These are phyloP conservation scores for Apamea monoglypha DNA, from an alignment of 2,888 invertebrate species.

Conservation along the genomic window DNA sequence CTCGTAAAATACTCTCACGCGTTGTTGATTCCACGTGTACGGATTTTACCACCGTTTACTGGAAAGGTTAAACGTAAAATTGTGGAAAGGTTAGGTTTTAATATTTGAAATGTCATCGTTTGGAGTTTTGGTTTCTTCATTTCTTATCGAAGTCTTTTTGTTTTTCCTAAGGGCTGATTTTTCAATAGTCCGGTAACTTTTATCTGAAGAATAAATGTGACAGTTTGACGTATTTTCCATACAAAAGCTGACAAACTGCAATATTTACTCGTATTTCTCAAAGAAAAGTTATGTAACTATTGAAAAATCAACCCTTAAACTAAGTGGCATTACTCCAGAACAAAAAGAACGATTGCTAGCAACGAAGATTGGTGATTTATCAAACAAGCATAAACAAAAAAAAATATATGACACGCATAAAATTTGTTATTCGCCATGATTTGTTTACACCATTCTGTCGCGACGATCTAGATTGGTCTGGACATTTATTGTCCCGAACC, in stretches of 20 bases:
- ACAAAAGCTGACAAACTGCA: neutral
- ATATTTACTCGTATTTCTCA: neutral
- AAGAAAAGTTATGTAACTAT: neutral
- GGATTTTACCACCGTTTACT: conserved; percentile 19
- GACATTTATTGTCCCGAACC: conserved; percentile 12
- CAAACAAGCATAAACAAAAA: neutral
- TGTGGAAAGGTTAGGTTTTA: conserved; percentile 5
- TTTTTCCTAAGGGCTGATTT: neutral
- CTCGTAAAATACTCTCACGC: conserved; percentile 52
- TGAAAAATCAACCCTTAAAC: neutral
- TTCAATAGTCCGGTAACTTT: neutral
- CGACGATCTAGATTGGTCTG: conserved; percentile 21
- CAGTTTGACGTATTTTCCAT: neutral
- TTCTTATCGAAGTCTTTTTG: neutral
- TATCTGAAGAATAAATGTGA: neutral
- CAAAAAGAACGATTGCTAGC: neutral
- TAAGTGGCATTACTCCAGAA: neutral
- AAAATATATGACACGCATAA: neutral
- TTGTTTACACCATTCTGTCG: conserved; percentile 31
- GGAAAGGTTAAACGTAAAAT: conserved; percentile 22
- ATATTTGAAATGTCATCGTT: conserved; percentile 15
- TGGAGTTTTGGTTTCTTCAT: neutral
- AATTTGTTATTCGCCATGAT: conserved; percentile 11
- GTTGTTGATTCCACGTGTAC: conserved; percentile 31
- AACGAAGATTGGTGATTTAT: neutral